Conservation (phyloP, 2,797 vertebrate genomes). For the Potorous gilbertii region DNA sequence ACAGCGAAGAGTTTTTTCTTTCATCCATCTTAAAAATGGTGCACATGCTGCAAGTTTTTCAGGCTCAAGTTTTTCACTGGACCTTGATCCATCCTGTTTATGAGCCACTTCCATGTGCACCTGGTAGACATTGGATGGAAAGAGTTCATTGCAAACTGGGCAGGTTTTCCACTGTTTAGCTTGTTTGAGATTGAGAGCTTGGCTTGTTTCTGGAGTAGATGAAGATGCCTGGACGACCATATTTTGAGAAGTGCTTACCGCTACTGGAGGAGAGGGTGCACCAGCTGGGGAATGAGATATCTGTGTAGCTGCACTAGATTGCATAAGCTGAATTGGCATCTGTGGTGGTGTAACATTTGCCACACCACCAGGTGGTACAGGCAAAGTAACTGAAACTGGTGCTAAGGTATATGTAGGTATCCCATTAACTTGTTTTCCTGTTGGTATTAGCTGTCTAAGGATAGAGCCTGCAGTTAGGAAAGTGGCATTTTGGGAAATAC, state of each 20-base stretch:
- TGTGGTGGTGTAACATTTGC: slow-evolving; percentile 83
- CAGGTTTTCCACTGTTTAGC: slow-evolving; percentile 98
- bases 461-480: slow-evolving; percentile 93
- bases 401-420: slow-evolving; percentile 96
- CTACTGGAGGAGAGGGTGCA: slow-evolving; percentile 78
- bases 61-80: slow-evolving; percentile 78
- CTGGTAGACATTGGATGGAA: slow-evolving; percentile 95
- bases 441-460: slow-evolving; percentile 94
- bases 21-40: slow-evolving; percentile 93
- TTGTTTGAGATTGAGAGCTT: slow-evolving; percentile 82
- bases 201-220: slow-evolving; percentile 46
- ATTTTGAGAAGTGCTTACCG: slow-evolving; percentile 73
- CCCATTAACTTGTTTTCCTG: slow-evolving; percentile 95
- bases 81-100: slow-evolving; percentile 80
- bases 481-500: slow-evolving; percentile 86
- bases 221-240: slow-evolving; percentile 72
- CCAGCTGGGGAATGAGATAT: slow-evolving; percentile 80
- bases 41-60: slow-evolving; percentile 92
- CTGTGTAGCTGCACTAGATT: slow-evolving; percentile 84
- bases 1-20: slow-evolving; percentile 93
- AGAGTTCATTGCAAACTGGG: slow-evolving; percentile 96
- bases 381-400: slow-evolving; percentile 90
- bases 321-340: slow-evolving; percentile 86
- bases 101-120: slow-evolving; percentile 95
- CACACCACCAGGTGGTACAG: slow-evolving; percentile 82